Evolutionary conservation across 1,140 invertebrate genomes (phyloP).

Genomic region (Pemphigus obesinymphae): DNA sequence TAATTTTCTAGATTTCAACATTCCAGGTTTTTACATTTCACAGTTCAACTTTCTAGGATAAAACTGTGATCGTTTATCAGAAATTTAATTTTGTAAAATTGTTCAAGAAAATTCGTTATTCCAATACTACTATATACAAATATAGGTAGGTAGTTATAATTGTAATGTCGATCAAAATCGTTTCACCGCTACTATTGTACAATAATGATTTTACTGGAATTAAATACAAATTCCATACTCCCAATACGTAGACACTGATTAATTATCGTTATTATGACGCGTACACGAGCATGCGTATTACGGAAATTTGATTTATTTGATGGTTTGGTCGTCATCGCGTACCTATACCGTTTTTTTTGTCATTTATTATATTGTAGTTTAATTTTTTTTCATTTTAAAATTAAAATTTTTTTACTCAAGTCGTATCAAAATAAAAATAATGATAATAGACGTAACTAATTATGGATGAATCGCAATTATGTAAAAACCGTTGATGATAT

Average conservation of each 20-base stretch:
- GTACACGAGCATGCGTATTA: too few relatives aligned
- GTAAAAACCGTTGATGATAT: too few relatives aligned
- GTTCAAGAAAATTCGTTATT: too few relatives aligned
- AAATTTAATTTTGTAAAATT: too few relatives aligned
- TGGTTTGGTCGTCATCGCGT: neutral
- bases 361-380: neutral
- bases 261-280: neutral
- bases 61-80: too few relatives aligned
- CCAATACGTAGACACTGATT: constrained; percentile 2
- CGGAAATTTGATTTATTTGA: neutral
- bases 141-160: too few relatives aligned
- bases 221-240: neutral
- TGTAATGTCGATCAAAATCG: too few relatives aligned
- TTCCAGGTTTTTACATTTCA: too few relatives aligned
- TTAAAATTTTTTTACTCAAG: neutral
- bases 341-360: neutral
- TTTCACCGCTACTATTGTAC: too few relatives aligned
- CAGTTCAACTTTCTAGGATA: too few relatives aligned
- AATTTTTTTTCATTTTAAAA: neutral
- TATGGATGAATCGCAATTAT: neutral
- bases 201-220: neutral
- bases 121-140: too few relatives aligned
- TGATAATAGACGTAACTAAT: neutral
- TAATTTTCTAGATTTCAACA: too few relatives aligned
- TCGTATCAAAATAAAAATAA: neutral